Evolutionary conservation across 1,140 invertebrate species (phyloP).

Genomic region (Mercenaria mercenaria): DNA sequence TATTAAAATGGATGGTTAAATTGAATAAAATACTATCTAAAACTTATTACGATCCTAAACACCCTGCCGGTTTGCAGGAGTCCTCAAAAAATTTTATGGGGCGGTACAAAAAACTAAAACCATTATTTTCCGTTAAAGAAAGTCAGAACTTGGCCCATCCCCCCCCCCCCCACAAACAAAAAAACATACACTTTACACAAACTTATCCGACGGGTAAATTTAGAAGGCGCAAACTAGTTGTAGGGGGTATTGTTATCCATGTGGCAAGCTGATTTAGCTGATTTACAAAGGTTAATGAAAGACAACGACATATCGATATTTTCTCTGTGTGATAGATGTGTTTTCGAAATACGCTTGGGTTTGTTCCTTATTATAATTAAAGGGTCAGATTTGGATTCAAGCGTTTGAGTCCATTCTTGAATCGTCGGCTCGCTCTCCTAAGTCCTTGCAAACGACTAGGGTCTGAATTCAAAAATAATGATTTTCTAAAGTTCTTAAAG

Average conservation of each 20-base stretch:
- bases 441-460: neutral
- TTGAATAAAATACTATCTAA: neutral
- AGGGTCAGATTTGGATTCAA: neutral
- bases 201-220: neutral
- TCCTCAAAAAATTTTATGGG: neutral
- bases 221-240: neutral
- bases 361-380: neutral
- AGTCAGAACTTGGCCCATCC: neutral
- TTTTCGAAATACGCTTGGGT: neutral
- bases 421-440: neutral
- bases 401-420: neutral
- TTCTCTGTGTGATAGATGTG: neutral
- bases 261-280: constrained; percentile 37
- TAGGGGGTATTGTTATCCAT: constrained; percentile 4
- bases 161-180: neutral
- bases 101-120: neutral
- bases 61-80: neutral
- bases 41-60: neutral
- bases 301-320: neutral
- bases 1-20: neutral
- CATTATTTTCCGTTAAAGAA: neutral
- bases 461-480: neutral
- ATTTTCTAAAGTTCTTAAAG: neutral
- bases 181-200: neutral
- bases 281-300: neutral